Conservation (phyloP, 2,888 invertebrate species). For the Drosophila incognita region DNA sequence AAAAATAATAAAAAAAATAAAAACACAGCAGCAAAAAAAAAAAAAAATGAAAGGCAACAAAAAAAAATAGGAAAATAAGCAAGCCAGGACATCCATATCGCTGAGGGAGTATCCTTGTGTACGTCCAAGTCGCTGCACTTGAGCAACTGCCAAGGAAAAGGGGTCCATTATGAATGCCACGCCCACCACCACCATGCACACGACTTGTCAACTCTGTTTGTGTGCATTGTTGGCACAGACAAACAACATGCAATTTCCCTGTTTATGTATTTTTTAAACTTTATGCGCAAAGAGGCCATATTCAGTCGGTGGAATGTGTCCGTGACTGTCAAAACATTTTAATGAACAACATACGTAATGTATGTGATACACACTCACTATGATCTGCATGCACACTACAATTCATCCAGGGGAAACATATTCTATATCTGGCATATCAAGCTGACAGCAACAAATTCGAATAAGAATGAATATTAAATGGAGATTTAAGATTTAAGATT, state of each 20-base stretch:
- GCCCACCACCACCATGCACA: constrained; percentile 23
- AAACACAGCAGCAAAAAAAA: constrained; percentile 1
- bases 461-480: background rate
- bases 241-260: constrained; percentile 22
- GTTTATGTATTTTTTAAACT: constrained; percentile 5
- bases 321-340: background rate
- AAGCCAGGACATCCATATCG: constrained; percentile 19
- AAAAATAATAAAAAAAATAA: constrained; percentile 34
- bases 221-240: constrained; percentile 12
- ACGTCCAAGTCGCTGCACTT: constrained; percentile 46
- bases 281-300: background rate
- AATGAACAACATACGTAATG: constrained; percentile 1
- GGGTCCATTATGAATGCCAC: constrained; percentile 33
- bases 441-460: background rate
- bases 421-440: background rate
- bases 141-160: constrained; percentile 44
- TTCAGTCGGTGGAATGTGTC: background rate
- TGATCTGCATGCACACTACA: background rate
- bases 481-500: background rate
- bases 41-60: constrained; percentile 2
- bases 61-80: background rate
- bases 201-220: constrained; percentile 23
- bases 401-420: background rate
- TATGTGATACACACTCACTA: background rate
- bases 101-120: constrained; percentile 3